These are phyloP conservation scores for Pangasius djambal DNA, from an alignment of 2,797 vertebrate genomes.

Conservation along the genomic window DNA sequence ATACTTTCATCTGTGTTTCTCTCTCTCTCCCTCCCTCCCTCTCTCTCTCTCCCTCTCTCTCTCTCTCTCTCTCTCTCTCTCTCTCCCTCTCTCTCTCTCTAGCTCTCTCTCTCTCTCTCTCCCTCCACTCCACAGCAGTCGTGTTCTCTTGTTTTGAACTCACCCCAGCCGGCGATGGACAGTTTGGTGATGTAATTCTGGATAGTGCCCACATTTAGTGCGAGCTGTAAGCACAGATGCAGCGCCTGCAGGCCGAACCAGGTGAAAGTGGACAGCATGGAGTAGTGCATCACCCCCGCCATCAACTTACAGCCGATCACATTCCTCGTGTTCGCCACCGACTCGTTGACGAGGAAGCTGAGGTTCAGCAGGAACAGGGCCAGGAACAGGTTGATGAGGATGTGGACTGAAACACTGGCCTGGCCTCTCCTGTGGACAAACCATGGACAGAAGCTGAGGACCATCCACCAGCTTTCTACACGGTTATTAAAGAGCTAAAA, in stretches of 20 bases:
- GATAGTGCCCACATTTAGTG: neutral
- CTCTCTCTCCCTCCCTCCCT: neutral
- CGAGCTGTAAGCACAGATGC: constrained; percentile 70
- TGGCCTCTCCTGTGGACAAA: constrained; percentile 13
- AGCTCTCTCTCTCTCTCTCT: neutral
- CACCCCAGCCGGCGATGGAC: constrained; percentile 17
- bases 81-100: neutral
- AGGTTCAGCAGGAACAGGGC: constrained; percentile 71
- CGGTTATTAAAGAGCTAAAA: no score
- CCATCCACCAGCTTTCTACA: neutral
- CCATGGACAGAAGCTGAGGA: neutral
- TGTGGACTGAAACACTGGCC: constrained; percentile 45
- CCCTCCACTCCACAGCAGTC: neutral
- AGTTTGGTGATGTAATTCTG: constrained; percentile 20
- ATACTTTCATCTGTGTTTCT: neutral
- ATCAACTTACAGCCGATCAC: neutral
- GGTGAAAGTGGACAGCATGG: constrained; percentile 70
- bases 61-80: no score
- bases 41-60: neutral
- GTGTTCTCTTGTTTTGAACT: neutral
- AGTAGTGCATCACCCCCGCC: constrained; percentile 69
- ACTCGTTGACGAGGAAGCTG: constrained; percentile 69
- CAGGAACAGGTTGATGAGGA: constrained; percentile 70
- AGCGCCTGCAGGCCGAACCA: constrained; percentile 74
- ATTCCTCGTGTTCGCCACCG: constrained; percentile 46